A percentile compares a stretch with the other conserved stretches of the same genome.
Conservation (phyloP, 1,140 invertebrate genomes). For the Eubasilissa regina region DNA sequence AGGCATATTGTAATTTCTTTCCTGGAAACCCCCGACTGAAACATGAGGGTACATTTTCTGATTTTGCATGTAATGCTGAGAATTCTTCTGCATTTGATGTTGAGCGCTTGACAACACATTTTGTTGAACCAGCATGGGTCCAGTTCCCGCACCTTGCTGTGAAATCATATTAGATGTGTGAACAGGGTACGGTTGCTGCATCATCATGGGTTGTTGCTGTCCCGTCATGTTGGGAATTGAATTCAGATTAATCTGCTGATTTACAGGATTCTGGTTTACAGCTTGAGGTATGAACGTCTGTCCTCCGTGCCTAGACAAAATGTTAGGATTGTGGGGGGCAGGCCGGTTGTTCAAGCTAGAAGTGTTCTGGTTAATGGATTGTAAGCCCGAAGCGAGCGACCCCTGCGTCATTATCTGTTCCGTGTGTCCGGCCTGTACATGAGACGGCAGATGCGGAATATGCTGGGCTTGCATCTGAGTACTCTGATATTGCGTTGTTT, state of each 20-base stretch:
- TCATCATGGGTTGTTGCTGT: slow-evolving; percentile 52
- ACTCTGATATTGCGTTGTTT: slow-evolving; percentile 60
- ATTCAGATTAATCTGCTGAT: slow-evolving; percentile 28
- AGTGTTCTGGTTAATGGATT: slow-evolving; percentile 29
- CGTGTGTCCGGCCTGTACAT: slow-evolving; percentile 47
- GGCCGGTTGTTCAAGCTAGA: slow-evolving; percentile 39
- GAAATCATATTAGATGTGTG: slow-evolving; percentile 40
- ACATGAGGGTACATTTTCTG: slow-evolving; percentile 55
- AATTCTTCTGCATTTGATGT: slow-evolving; percentile 49
- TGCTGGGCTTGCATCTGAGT: slow-evolving; percentile 60
- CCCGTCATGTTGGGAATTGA: slow-evolving; percentile 23
- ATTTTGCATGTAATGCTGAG: slow-evolving; percentile 52
- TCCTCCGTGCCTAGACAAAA: slow-evolving; percentile 41
- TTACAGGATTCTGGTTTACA: slow-evolving; percentile 13
- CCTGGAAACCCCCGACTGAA: slow-evolving; percentile 50
- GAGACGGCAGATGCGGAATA: slow-evolving; percentile 66
- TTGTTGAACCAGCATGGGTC: slow-evolving; percentile 46
- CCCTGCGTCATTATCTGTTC: slow-evolving; percentile 48
- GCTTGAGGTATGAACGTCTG: slow-evolving; percentile 33
- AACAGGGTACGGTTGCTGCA: slow-evolving; percentile 48
- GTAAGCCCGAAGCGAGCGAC: slow-evolving; percentile 23
- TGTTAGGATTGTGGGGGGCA: slow-evolving; percentile 23
- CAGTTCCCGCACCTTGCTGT: slow-evolving; percentile 27
- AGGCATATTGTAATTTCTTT: slow-evolving; percentile 50
- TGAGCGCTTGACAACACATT: slow-evolving; percentile 27